phyloP scores from a whole-genome alignment of 1,140 invertebrate species.

The Oryctes rhinoceros region DNA sequence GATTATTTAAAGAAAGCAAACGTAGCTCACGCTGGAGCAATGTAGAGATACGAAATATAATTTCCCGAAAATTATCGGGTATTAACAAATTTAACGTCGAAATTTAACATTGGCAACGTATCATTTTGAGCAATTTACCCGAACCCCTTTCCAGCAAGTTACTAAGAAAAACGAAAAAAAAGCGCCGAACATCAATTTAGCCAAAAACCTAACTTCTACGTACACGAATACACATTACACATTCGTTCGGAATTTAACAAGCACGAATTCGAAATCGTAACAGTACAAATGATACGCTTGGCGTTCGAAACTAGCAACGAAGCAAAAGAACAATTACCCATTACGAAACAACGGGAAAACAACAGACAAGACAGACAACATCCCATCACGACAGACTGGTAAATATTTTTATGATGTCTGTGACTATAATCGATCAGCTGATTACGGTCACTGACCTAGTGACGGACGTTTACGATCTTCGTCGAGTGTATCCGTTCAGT shows the following conservation, averaged over 20 bases:
- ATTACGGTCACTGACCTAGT: constrained; percentile 25
- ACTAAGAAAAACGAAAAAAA: too few relatives aligned
- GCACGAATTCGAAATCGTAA: neutral
- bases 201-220: neutral
- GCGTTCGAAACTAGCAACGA: neutral
- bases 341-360: constrained; percentile 29
- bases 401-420: constrained; percentile 34
- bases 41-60: neutral
- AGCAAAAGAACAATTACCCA: constrained; percentile 10
- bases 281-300: neutral
- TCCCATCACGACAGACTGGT: constrained; percentile 26
- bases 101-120: constrained; percentile 1
- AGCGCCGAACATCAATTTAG: neutral
- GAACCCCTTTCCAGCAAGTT: neutral
- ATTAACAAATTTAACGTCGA: neutral
- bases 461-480: neutral
- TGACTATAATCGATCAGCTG: constrained; percentile 26
- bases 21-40: neutral
- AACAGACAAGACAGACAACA: constrained; percentile 26
- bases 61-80: neutral
- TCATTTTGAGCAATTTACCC: neutral
- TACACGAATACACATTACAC: neutral
- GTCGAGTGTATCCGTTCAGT: neutral
- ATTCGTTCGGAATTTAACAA: too few relatives aligned
- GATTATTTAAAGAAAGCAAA: neutral